These are phyloP conservation scores for Tetragonula carbonaria DNA, from an alignment of 2,888 invertebrate species.

Conservation along the genomic window DNA sequence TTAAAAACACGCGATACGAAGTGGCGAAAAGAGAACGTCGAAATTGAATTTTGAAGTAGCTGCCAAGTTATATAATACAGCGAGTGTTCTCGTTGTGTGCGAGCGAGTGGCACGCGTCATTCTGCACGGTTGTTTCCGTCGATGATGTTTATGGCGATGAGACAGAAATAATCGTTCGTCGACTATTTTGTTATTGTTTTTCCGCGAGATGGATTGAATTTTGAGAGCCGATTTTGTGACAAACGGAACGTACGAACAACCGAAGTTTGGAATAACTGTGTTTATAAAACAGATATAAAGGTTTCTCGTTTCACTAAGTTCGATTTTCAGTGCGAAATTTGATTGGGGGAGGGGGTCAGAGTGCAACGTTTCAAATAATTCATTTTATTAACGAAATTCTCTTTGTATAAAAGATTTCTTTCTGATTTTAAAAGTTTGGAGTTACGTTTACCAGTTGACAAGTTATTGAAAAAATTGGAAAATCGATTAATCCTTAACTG, in stretches of 20 bases:
- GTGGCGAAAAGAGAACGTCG: conserved; percentile 9
- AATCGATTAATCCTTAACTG: no score
- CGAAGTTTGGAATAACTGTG: not conserved
- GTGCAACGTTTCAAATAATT: no score
- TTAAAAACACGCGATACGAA: conserved; percentile 2
- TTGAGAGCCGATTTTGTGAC: not conserved
- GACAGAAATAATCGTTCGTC: not conserved
- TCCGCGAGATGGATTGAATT: not conserved
- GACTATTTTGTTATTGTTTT: not conserved
- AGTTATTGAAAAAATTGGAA: no score
- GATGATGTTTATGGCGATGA: not conserved
- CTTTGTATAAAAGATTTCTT: no score
- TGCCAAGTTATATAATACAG: not conserved
- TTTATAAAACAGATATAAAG: not conserved
- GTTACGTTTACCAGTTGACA: no score
- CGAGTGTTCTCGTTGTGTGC: no score
- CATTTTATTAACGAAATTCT: no score
- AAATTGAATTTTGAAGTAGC: conserved; percentile 25
- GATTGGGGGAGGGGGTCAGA: no score
- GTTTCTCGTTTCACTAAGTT: no score
- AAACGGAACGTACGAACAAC: no score
- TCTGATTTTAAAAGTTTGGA: no score
- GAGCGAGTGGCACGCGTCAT: not conserved
- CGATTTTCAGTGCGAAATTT: no score
- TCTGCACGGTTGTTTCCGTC: not conserved